phyloP scores from a whole-genome alignment of 2,113 vertebrate species.

The Datnioides undecimradiatus region DNA sequence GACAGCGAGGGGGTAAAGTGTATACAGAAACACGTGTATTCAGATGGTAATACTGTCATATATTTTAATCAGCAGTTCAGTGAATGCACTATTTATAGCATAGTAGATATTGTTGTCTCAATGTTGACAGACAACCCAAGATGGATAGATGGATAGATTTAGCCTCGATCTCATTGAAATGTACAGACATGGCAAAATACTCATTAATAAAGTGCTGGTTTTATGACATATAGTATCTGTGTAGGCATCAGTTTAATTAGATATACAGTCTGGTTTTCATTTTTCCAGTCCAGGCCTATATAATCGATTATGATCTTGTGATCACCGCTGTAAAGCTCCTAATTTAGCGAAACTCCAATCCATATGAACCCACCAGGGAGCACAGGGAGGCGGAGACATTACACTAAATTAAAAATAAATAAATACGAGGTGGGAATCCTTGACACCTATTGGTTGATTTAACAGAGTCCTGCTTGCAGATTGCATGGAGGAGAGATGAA shows the following conservation, averaged over 20 bases:
- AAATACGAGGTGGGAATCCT: slow-evolving; percentile 64
- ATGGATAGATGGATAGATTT: neutral
- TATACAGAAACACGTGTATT: slow-evolving; percentile 36
- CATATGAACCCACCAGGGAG: neutral
- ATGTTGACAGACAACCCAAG: neutral
- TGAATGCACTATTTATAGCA: slow-evolving; percentile 37
- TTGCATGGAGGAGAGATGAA: slow-evolving; percentile 78
- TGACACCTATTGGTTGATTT: slow-evolving; percentile 77
- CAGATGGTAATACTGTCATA: slow-evolving; percentile 8
- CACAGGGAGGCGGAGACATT: slow-evolving; percentile 1
- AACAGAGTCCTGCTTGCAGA: slow-evolving; percentile 67
- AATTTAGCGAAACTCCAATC: slow-evolving; percentile 32
- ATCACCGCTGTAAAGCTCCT: slow-evolving; percentile 41
- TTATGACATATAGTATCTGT: neutral
- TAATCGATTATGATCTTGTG: slow-evolving; percentile 66
- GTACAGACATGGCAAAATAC: slow-evolving; percentile 10
- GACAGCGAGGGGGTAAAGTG: slow-evolving; percentile 41
- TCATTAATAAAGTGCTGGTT: slow-evolving; percentile 38
- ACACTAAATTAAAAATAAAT: slow-evolving; percentile 67
- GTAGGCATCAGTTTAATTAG: slow-evolving; percentile 49
- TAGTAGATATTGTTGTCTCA: neutral
- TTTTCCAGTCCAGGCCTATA: neutral
- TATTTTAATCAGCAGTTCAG: slow-evolving; percentile 25
- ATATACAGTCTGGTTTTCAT: slow-evolving; percentile 26
- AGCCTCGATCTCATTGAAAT: slow-evolving; percentile 22